phyloP scores from a whole-genome alignment of 2,888 invertebrate genomes.

The Lepidocyrtinus sp. region DNA sequence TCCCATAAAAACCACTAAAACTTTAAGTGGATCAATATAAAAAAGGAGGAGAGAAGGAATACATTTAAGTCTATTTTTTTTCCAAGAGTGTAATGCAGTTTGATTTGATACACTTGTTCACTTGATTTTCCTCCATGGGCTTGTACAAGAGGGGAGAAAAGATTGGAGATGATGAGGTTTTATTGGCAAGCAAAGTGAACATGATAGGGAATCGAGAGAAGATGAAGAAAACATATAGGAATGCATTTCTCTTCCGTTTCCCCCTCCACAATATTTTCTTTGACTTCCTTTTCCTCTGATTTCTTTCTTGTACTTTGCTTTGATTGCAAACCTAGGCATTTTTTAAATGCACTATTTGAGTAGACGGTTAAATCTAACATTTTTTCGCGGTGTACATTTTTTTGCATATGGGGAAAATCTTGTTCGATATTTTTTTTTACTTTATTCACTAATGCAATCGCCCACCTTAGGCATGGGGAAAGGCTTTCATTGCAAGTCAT shows the following conservation, averaged over 20 bases:
- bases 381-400: too few relatives aligned
- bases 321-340: constrained; percentile 18
- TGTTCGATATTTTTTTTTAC: too few relatives aligned
- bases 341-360: too few relatives aligned
- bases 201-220: constrained; percentile 42
- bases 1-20: constrained; percentile 42
- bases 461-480: too few relatives aligned
- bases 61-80: constrained; percentile 27
- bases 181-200: constrained; percentile 59
- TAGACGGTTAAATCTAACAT: too few relatives aligned
- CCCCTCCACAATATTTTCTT: neutral
- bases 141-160: constrained; percentile 29
- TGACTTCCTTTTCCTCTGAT: constrained; percentile 18
- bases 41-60: constrained; percentile 18
- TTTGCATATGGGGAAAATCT: too few relatives aligned
- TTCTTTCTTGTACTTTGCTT: constrained; percentile 9
- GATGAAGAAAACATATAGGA: constrained; percentile 16
- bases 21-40: constrained; percentile 58
- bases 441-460: too few relatives aligned
- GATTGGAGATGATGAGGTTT: constrained; percentile 47
- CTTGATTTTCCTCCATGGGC: constrained; percentile 47
- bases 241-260: constrained; percentile 11
- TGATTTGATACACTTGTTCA: constrained; percentile 58
- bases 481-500: too few relatives aligned
- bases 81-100: constrained; percentile 45